A percentile compares a stretch with the other conserved stretches of the same genome.
phyloP scores from a whole-genome alignment of 2,888 invertebrate species.

The Oscheius sp. region DNA sequence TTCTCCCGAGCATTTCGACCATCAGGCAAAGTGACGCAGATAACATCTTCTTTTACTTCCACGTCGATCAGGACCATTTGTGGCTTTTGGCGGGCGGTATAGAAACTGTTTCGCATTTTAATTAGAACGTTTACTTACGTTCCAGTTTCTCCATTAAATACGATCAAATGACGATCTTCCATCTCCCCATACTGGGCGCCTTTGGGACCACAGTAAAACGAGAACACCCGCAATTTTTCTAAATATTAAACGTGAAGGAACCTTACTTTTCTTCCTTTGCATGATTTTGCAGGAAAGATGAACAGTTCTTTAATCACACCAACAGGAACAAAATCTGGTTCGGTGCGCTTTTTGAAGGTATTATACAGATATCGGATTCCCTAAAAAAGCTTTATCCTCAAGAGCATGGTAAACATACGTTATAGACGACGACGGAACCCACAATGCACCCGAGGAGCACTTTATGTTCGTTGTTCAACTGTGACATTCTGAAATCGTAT shows the following conservation, averaged over 20 bases:
- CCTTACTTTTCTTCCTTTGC: constrained; percentile 28
- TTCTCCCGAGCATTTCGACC: constrained; percentile 28
- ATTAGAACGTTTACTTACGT: constrained; percentile 22
- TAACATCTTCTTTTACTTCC: constrained; percentile 35
- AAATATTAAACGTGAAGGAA: neutral
- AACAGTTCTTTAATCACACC: constrained; percentile 50
- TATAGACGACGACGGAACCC: constrained; percentile 48
- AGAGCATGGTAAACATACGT: constrained; percentile 37
- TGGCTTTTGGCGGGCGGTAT: constrained; percentile 52
- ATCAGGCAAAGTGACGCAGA: constrained; percentile 35
- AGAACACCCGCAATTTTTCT: constrained; percentile 47
- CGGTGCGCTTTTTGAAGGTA: neutral
- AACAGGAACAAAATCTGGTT: constrained; percentile 49
- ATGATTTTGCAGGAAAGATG: constrained; percentile 55
- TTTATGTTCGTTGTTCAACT: constrained; percentile 40
- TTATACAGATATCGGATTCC: constrained; percentile 31
- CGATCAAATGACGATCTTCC: constrained; percentile 47
- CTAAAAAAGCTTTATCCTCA: too few species aligned
- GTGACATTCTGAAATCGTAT: neutral
- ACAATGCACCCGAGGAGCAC: constrained; percentile 47
- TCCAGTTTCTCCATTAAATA: constrained; percentile 49
- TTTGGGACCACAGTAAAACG: constrained; percentile 46
- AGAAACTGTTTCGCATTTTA: constrained; percentile 38
- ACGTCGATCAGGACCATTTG: constrained; percentile 40
- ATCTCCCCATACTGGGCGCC: constrained; percentile 42